phyloP scores from a whole-genome alignment of 2,888 invertebrate genomes.

The Synergus itoensis region DNA sequence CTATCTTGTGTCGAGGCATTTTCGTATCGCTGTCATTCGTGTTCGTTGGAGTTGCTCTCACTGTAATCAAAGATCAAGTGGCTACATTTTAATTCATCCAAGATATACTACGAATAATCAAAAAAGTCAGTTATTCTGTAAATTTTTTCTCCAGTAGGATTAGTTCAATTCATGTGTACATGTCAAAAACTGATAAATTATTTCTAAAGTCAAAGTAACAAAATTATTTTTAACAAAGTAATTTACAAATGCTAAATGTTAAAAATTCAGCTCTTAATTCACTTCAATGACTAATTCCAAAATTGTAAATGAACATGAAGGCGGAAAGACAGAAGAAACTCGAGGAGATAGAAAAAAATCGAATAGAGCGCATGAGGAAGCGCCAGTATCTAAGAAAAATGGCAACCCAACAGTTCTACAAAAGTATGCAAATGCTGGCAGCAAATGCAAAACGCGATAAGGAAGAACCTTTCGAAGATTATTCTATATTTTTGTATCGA shows the following conservation, averaged over 20 bases:
- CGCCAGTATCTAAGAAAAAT: slow-evolving; percentile 85
- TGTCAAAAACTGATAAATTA: neutral
- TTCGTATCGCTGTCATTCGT: slow-evolving; percentile 69
- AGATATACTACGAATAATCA: neutral
- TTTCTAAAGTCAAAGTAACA: neutral
- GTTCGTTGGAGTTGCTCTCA: slow-evolving; percentile 68
- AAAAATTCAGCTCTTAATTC: neutral
- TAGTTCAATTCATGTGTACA: neutral
- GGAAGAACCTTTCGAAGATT: slow-evolving; percentile 88
- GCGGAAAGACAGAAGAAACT: slow-evolving; percentile 88
- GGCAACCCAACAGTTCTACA: slow-evolving; percentile 89
- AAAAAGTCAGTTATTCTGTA: slow-evolving; percentile 4
- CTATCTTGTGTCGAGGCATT: slow-evolving; percentile 69
- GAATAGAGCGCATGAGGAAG: slow-evolving; percentile 83
- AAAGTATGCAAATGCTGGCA: slow-evolving; percentile 91
- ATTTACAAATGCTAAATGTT: neutral
- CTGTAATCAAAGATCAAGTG: slow-evolving; percentile 63
- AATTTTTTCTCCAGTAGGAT: neutral
- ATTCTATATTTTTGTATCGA: slow-evolving; percentile 91
- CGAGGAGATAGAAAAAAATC: slow-evolving; percentile 86
- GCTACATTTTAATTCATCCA: slow-evolving; percentile 54
- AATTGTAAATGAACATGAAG: slow-evolving; percentile 73
- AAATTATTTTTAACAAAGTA: neutral
- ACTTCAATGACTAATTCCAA: neutral
- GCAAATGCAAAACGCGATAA: slow-evolving; percentile 84